Conservation (phyloP, 2,888 invertebrate species). For the Aleiodes alternator region DNA sequence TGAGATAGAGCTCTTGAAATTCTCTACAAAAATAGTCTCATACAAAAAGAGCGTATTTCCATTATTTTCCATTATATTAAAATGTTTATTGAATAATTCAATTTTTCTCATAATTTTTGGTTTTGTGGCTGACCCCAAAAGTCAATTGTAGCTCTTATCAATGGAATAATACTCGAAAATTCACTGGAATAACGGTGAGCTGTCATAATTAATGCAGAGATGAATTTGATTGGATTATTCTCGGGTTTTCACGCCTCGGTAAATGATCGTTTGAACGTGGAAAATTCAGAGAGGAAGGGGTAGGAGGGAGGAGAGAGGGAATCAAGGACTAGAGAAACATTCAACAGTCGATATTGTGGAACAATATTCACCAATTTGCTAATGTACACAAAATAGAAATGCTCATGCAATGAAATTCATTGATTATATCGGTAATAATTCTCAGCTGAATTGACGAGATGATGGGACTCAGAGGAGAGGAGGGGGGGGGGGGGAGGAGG, state of each 20-base stretch:
- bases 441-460: conserved; percentile 49
- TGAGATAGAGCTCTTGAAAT: no score
- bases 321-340: conserved; percentile 9
- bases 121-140: background rate
- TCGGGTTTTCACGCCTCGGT: conserved; percentile 26
- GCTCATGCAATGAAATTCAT: conserved; percentile 47
- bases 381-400: conserved; percentile 20
- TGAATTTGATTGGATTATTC: conserved; percentile 29
- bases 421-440: conserved; percentile 57
- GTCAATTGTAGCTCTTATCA: conserved; percentile 14
- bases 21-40: no score
- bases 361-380: background rate
- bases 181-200: conserved; percentile 23
- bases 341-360: conserved; percentile 10
- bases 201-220: conserved; percentile 29
- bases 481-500: background rate
- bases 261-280: conserved; percentile 34
- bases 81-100: no score
- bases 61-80: no score
- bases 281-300: background rate
- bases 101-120: no score
- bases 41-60: no score
- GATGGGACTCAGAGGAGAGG: conserved; percentile 53
- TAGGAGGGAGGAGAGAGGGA: background rate
- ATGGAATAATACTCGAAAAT: conserved; percentile 45